phyloP scores from a whole-genome alignment of 2,797 vertebrate species.

The Malurus leucopterus region DNA sequence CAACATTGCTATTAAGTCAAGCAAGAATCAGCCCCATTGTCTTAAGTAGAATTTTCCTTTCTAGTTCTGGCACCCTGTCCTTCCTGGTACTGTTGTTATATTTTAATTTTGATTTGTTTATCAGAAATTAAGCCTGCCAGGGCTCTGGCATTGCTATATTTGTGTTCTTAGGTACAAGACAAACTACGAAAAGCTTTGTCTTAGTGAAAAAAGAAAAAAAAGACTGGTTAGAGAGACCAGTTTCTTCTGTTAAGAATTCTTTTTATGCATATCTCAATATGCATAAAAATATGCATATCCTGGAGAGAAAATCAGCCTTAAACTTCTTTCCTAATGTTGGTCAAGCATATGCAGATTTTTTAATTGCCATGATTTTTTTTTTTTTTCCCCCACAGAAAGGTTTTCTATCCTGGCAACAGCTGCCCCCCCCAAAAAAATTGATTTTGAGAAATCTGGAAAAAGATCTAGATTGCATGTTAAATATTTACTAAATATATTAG shows the following conservation, averaged over 20 bases:
- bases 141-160: neutral
- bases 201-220: neutral
- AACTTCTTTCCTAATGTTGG: neutral
- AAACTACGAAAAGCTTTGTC: neutral
- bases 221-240: neutral
- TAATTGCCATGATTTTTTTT: neutral
- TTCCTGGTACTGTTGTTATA: neutral
- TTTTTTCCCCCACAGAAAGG: neutral
- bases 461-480: neutral
- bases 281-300: neutral
- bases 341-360: neutral
- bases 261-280: too few species aligned
- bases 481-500: neutral
- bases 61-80: neutral
- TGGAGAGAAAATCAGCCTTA: neutral
- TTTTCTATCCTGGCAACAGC: neutral
- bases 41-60: conserved; percentile 26
- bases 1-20: neutral
- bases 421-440: neutral
- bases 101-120: conserved; percentile 4
- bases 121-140: neutral
- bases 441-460: neutral
- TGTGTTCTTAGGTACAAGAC: neutral
- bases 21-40: neutral
- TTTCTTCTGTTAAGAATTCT: neutral